phyloP scores from a whole-genome alignment of 64 coral and sea anemone genomes.

The Stichodactyla helianthus region DNA sequence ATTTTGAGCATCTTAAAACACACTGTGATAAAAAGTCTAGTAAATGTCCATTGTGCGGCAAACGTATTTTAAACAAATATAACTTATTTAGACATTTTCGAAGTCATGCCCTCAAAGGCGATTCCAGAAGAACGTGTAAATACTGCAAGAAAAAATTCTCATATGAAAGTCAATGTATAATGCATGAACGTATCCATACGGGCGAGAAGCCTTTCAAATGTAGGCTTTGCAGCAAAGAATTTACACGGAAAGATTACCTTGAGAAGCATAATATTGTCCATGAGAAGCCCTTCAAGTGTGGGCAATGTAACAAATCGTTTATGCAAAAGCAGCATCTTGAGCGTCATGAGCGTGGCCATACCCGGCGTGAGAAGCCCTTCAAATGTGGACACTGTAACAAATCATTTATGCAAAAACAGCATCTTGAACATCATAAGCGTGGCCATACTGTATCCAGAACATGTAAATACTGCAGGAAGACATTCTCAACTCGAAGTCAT shows the following conservation, averaged over 20 bases:
- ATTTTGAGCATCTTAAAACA: no score
- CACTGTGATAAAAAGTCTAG: no score
- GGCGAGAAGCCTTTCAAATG: neutral
- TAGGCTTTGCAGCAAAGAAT: neutral
- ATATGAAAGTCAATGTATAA: neutral
- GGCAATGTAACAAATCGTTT: no score
- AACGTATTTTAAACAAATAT: no score
- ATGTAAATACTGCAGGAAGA: neutral
- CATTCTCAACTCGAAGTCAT: neutral
- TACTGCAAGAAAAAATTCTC: neutral
- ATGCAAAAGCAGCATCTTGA: no score
- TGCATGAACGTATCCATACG: neutral
- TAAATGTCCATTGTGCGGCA: no score
- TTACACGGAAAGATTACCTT: no score
- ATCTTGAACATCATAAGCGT: constrained; percentile 41
- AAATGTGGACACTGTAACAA: constrained; percentile 60
- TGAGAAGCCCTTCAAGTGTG: no score
- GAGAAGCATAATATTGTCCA: no score
- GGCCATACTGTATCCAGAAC: neutral
- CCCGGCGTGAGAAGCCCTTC: constrained; percentile 24
- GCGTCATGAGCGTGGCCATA: constrained; percentile 44
- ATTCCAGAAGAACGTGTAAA: neutral
- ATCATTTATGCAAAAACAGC: constrained; percentile 35
- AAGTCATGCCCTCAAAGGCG: no score
- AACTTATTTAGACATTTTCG: no score